These are phyloP conservation scores for Trissolcus brochymenae DNA, from an alignment of 2,888 invertebrate species.

Conservation along the genomic window DNA sequence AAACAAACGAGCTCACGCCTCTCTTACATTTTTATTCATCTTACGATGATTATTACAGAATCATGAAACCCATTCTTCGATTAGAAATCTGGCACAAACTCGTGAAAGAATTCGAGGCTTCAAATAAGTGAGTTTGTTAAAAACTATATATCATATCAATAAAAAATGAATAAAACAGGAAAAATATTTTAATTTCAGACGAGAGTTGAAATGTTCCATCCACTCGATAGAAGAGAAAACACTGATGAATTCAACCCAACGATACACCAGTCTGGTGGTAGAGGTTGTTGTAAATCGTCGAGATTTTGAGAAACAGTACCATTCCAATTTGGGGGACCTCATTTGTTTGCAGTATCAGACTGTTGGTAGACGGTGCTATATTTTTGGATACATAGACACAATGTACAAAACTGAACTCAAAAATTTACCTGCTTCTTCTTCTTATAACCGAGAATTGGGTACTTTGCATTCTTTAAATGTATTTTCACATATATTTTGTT, in stretches of 20 bases:
- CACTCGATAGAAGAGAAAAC: slow-evolving; percentile 5
- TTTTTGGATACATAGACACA: slow-evolving; percentile 67
- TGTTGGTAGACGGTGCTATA: slow-evolving; percentile 36
- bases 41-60: slow-evolving; percentile 80
- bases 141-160: neutral
- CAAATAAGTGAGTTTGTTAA: neutral
- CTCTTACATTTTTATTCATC: slow-evolving; percentile 79
- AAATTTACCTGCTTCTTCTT: slow-evolving; percentile 25
- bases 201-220: slow-evolving; percentile 12
- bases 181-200: neutral
- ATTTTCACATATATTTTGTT: neutral
- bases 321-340: slow-evolving; percentile 69
- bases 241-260: neutral
- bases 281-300: slow-evolving; percentile 64
- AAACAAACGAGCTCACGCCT: slow-evolving; percentile 74
- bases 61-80: slow-evolving; percentile 79
- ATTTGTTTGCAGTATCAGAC: slow-evolving; percentile 64
- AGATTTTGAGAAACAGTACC: slow-evolving; percentile 55
- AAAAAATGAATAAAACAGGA: neutral
- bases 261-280: slow-evolving; percentile 61
- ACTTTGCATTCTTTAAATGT: neutral
- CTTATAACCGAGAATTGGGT: slow-evolving; percentile 65
- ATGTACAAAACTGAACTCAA: slow-evolving; percentile 55
- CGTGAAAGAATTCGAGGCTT: slow-evolving; percentile 64
- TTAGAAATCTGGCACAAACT: slow-evolving; percentile 81